Conservation (phyloP, 2,113 vertebrate species). For the Blennius ocellaris region DNA sequence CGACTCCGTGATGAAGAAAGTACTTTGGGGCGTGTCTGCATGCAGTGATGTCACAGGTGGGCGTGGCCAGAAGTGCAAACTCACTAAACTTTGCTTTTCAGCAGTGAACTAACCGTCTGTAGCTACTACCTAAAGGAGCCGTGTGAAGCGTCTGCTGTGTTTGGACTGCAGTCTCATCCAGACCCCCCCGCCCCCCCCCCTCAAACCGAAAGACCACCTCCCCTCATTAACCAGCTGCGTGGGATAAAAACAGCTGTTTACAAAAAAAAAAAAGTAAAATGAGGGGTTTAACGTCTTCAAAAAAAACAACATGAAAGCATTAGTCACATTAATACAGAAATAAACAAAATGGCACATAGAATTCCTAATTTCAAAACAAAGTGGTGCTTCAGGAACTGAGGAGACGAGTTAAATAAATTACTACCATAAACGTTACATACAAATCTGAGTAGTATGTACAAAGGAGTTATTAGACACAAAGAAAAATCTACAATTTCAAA, state of each 20-base stretch:
- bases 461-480: conserved; percentile 80
- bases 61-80: no score
- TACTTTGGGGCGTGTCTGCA: no score
- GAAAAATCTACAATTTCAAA: conserved; percentile 79
- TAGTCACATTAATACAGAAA: conserved; percentile 86
- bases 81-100: no score
- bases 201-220: neutral
- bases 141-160: no score
- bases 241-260: conserved; percentile 57
- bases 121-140: no score
- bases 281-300: conserved; percentile 68
- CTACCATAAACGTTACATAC: conserved; percentile 86
- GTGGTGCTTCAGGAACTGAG: conserved; percentile 74
- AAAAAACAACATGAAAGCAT: conserved; percentile 64
- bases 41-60: no score
- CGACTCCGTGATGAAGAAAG: no score
- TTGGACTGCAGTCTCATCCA: no score
- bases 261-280: conserved; percentile 43
- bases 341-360: conserved; percentile 85
- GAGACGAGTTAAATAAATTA: conserved; percentile 89
- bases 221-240: conserved; percentile 23
- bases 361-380: conserved; percentile 84
- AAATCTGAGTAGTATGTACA: conserved; percentile 88
- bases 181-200: neutral
- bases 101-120: no score